phyloP scores from a whole-genome alignment of 1,140 invertebrate species.

The Ceratoteleas bidentatus region DNA sequence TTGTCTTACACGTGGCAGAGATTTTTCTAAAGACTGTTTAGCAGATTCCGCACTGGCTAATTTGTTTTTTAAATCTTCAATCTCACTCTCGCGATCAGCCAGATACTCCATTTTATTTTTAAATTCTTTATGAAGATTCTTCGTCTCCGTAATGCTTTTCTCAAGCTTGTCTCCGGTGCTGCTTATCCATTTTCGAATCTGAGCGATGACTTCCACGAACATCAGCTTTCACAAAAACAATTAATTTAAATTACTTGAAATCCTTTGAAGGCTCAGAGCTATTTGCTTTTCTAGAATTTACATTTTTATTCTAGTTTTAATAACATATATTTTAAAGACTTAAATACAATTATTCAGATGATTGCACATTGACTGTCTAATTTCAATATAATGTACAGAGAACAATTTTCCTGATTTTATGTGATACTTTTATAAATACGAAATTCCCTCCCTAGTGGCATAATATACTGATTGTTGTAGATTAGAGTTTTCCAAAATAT shows the following conservation, averaged over 20 bases:
- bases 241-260: neutral
- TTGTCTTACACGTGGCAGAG: slow-evolving; percentile 10
- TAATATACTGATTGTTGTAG: too few species aligned
- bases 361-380: too few species aligned
- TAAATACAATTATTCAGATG: too few species aligned
- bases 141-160: slow-evolving; percentile 54
- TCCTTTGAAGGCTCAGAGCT: neutral
- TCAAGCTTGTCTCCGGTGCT: slow-evolving; percentile 66
- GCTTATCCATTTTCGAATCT: slow-evolving; percentile 69
- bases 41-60: slow-evolving; percentile 28
- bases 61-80: slow-evolving; percentile 40
- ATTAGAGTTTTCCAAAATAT: too few species aligned
- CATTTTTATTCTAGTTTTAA: neutral
- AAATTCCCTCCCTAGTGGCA: too few species aligned
- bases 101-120: slow-evolving; percentile 59
- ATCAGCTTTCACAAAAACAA: slow-evolving; percentile 66
- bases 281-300: neutral
- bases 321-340: too few species aligned
- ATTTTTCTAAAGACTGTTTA: slow-evolving; percentile 14
- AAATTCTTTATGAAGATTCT: slow-evolving; percentile 60
- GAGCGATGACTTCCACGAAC: slow-evolving; percentile 70
- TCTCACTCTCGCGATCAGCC: slow-evolving; percentile 36
- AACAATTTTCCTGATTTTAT: too few species aligned
- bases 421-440: too few species aligned
- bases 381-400: too few species aligned